Evolutionary conservation across 2,797 vertebrate species (phyloP), one percentile per base, ranked within the genome.

Genomic region (Perodicticus potto): DNA sequence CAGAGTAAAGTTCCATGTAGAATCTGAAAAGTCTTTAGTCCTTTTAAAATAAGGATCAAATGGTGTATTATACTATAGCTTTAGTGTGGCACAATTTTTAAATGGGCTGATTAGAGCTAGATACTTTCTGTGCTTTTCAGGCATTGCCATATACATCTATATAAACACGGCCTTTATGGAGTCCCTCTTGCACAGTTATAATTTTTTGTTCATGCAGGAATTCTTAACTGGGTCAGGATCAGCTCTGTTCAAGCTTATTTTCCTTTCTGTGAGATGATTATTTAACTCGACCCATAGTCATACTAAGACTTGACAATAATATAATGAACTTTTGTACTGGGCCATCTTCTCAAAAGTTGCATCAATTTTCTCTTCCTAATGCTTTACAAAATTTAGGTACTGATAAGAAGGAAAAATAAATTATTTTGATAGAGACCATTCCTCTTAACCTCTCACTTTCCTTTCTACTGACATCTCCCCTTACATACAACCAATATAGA

Each of bases 161-260:
- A 57, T 57, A 57, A 19, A 92, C 8, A 40, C 0, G 1, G n/a
- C 3, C 69, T 93, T 90, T 77, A 6, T 73, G 45, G 69, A 82
- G 23, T 61, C 69, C 61, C 34, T 96, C 70, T 90, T 70, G 23
- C 53, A 63, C n/a, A 86, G 27, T 88, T 90, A 82, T 23, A 96
- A 92, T 91, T 96, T 92, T 94, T 89, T 85, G 40, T 93, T 97
- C 73, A 63, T 55, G 96, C 94, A 84, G 61, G 12, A 95, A 92
- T 92, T 93, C 93, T 83, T 82, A 34, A 65, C 63, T 86, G 78
- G 45, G 53, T 84, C 77, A 86, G 17, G 65, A 97, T 95, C 81
- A 95, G 43, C 61, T 97, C 49, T 57, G 53, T n/a, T 29, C 9
- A 90, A 80, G 65, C 63, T 91, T 81, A 53, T 87, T 95, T 84